phyloP scores from a whole-genome alignment of 2,113 vertebrate species.

The Eulemur macaco region DNA sequence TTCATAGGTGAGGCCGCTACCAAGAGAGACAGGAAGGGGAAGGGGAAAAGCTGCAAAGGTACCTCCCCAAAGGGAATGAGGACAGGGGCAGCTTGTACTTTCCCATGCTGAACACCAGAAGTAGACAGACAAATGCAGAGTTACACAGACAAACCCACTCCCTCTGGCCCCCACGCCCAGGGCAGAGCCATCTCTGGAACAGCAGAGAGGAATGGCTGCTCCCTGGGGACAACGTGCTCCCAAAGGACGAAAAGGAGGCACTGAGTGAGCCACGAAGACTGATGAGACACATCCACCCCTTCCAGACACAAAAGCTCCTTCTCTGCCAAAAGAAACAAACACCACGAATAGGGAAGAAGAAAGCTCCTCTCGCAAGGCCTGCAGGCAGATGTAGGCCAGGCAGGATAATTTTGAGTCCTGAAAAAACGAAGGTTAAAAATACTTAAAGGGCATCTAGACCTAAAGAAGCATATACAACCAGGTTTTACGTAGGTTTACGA shows the following conservation, averaged over 20 bases:
- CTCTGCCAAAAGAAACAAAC: neutral
- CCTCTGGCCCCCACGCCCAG: too few species aligned
- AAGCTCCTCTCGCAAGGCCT: too few species aligned
- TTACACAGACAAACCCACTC: neutral
- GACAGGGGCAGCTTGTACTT: neutral
- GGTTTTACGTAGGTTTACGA: neutral
- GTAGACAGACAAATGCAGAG: neutral
- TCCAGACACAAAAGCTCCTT: neutral
- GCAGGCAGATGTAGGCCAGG: neutral
- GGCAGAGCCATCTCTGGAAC: neutral
- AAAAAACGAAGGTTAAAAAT: neutral
- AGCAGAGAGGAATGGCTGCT: neutral
- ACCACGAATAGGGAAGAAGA: fast-evolving
- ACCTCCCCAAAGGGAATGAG: too few species aligned
- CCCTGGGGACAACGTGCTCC: too few species aligned
- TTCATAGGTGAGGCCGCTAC: neutral
- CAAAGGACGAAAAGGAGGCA: neutral
- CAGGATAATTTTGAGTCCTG: neutral
- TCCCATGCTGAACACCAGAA: neutral
- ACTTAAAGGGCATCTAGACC: neutral
- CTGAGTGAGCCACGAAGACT: neutral
- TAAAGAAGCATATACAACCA: neutral
- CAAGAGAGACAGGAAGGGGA: neutral
- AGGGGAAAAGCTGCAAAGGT: neutral
- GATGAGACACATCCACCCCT: neutral